Conservation (phyloP, 2,888 invertebrate species). For the Ochropleura leucogaster region DNA sequence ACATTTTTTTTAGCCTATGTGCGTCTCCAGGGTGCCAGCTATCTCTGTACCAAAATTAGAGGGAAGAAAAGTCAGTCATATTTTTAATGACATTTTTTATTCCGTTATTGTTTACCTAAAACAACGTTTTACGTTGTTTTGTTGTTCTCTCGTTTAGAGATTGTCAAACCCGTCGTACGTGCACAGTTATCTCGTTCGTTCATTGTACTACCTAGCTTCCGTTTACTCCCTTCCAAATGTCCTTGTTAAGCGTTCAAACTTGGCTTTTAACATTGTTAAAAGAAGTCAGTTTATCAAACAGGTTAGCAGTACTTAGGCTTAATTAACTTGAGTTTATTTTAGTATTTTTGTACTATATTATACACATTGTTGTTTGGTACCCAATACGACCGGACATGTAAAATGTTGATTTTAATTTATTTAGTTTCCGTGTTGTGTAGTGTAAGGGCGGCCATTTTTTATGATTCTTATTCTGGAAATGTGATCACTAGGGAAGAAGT, state of each 20-base stretch:
- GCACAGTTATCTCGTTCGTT: slow-evolving; percentile 7
- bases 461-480: slow-evolving; percentile 75
- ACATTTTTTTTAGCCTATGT: too few relatives aligned
- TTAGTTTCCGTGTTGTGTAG: slow-evolving; percentile 59
- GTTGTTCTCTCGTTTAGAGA: neutral
- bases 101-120: neutral
- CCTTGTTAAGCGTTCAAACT: slow-evolving; percentile 33
- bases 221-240: slow-evolving; percentile 31
- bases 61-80: too few relatives aligned
- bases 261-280: slow-evolving; percentile 16
- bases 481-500: slow-evolving; percentile 72
- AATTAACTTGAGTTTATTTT: slow-evolving; percentile 10
- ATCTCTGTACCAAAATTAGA: too few relatives aligned
- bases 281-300: slow-evolving; percentile 34
- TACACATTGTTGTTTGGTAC: neutral
- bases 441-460: slow-evolving; percentile 63
- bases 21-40: too few relatives aligned
- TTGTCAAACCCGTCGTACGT: neutral
- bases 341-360: slow-evolving; percentile 22
- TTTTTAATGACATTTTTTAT: neutral
- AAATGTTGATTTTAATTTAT: slow-evolving; percentile 63
- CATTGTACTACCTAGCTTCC: slow-evolving; percentile 19
- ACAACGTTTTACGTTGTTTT: neutral
- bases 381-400: slow-evolving; percentile 39
- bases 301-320: slow-evolving; percentile 2